Evolutionary conservation across 2,888 invertebrate species (phyloP).

Genomic region (Drosophila melanocephala): DNA sequence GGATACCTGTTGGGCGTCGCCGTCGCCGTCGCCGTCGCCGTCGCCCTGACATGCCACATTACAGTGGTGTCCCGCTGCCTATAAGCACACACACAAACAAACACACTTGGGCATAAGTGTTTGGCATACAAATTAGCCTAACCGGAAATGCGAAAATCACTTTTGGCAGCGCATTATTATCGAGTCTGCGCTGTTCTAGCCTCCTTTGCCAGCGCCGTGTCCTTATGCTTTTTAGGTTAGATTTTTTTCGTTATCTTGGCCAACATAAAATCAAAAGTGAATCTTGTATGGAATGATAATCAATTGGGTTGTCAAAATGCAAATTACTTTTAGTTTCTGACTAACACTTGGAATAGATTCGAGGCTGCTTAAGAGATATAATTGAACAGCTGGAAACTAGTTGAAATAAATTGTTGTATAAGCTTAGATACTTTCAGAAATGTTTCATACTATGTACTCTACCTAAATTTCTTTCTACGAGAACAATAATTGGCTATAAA

Average conservation of each 20-base stretch:
- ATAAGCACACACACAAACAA: slow-evolving; percentile 21
- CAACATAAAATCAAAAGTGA: slow-evolving; percentile 12
- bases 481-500: neutral
- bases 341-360: neutral
- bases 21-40: slow-evolving; percentile 24
- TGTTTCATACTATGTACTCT: neutral
- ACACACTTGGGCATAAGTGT: slow-evolving; percentile 48
- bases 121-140: slow-evolving; percentile 80
- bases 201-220: slow-evolving; percentile 5
- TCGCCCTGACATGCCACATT: slow-evolving; percentile 17
- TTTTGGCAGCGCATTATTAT: slow-evolving; percentile 74
- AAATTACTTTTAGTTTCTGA: slow-evolving; percentile 37
- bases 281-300: slow-evolving; percentile 32
- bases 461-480: neutral
- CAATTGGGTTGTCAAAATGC: slow-evolving; percentile 61
- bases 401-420: neutral
- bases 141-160: slow-evolving; percentile 76
- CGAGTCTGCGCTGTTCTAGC: slow-evolving; percentile 52
- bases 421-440: neutral
- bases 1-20: slow-evolving; percentile 67
- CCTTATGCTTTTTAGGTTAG: neutral
- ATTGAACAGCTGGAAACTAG: neutral
- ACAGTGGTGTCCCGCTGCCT: slow-evolving; percentile 30
- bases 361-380: neutral
- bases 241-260: slow-evolving; percentile 5